phyloP scores from a whole-genome alignment of 2,888 invertebrate species.

The Tromatobia lineatoria region DNA sequence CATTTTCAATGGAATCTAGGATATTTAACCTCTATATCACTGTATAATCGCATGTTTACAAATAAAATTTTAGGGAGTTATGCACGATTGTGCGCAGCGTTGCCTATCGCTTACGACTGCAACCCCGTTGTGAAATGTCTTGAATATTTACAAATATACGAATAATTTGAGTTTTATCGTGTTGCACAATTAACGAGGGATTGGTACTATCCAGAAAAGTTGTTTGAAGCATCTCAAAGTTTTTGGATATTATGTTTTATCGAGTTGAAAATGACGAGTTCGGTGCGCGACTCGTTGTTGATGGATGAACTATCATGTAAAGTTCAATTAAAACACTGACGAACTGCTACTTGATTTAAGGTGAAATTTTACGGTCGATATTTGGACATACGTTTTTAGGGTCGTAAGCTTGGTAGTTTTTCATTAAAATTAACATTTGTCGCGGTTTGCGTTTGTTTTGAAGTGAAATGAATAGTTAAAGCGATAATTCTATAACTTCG shows the following conservation, averaged over 20 bases:
- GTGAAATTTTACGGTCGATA: background rate
- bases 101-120: slow-evolving; percentile 53
- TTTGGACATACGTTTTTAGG: background rate
- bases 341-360: background rate
- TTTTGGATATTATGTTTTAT: background rate
- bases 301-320: slow-evolving; percentile 11
- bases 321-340: background rate
- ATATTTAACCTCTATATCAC: slow-evolving; percentile 40
- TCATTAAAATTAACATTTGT: background rate
- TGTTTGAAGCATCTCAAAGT: background rate
- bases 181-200: background rate
- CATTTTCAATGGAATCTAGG: background rate
- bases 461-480: background rate
- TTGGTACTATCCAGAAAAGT: background rate
- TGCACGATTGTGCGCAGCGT: slow-evolving; percentile 34
- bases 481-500: background rate
- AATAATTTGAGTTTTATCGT: background rate
- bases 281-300: slow-evolving; percentile 33
- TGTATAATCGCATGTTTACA: background rate
- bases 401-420: background rate
- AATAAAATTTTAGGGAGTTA: background rate
- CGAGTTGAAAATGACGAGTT: slow-evolving; percentile 23
- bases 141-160: background rate
- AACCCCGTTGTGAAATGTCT: slow-evolving; percentile 32
- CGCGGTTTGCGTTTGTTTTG: background rate